A percentile compares a stretch with the other conserved stretches of the same genome.
Conservation (phyloP, 2,797 vertebrate genomes). For the Melanotaenia boesemani region DNA sequence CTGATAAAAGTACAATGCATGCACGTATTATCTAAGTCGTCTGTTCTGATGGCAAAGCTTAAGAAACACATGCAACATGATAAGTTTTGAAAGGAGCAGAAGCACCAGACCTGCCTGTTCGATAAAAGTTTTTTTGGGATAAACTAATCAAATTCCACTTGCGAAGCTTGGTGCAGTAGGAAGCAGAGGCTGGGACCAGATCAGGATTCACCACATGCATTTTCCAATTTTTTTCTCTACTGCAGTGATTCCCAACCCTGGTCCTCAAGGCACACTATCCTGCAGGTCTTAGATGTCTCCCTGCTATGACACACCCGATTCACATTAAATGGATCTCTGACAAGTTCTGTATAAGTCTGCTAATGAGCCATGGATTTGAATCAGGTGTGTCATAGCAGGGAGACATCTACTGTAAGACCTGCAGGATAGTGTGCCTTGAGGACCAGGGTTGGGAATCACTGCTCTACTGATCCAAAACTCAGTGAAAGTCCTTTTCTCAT, state of each 20-base stretch:
- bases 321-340: too few relatives aligned
- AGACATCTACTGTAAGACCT: too few relatives aligned
- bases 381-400: too few relatives aligned
- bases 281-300: too few relatives aligned
- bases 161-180: background rate
- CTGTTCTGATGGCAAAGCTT: constrained; percentile 57
- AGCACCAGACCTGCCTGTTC: constrained; percentile 13
- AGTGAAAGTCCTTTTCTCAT: background rate
- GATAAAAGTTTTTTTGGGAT: constrained; percentile 2
- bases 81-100: constrained; percentile 48
- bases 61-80: constrained; percentile 40
- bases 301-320: too few relatives aligned
- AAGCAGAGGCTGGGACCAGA: constrained; percentile 3
- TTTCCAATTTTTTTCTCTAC: background rate
- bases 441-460: too few relatives aligned
- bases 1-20: constrained; percentile 74
- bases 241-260: too few relatives aligned
- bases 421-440: too few relatives aligned
- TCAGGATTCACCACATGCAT: constrained; percentile 12
- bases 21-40: constrained; percentile 75
- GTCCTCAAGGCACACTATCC: too few relatives aligned
- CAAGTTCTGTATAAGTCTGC: too few relatives aligned
- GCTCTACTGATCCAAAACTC: too few relatives aligned
- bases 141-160: constrained; percentile 3
- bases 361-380: too few relatives aligned